phyloP scores from a whole-genome alignment of 2,888 invertebrate species.

The Diaperis boleti region DNA sequence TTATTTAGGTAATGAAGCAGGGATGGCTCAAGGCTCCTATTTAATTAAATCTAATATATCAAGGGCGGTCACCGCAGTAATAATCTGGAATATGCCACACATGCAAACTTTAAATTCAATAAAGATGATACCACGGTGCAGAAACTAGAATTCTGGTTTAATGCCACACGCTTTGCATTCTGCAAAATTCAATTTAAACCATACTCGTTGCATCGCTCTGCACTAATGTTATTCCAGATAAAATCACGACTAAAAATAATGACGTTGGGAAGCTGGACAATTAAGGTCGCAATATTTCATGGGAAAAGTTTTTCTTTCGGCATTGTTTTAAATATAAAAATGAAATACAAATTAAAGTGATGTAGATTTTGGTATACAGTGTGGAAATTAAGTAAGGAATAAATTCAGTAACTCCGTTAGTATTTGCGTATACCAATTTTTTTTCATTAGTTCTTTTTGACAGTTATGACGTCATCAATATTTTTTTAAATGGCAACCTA shows the following conservation, averaged over 20 bases:
- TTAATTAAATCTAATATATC: conserved; percentile 3
- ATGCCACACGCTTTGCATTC: conserved; percentile 25
- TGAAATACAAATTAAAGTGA: too few species aligned
- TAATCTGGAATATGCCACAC: conserved; percentile 10
- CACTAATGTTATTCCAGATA: conserved; percentile 10
- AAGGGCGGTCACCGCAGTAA: background rate
- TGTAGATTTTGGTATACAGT: too few species aligned
- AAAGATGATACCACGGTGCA: conserved; percentile 24
- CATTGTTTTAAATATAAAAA: too few species aligned
- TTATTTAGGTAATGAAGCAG: too few species aligned
- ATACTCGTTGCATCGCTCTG: conserved; percentile 13
- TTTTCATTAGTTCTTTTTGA: too few species aligned
- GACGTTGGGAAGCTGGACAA: conserved; percentile 1
- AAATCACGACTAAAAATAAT: conserved; percentile 13
- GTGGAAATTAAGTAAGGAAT: too few species aligned
- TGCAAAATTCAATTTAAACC: conserved; percentile 18
- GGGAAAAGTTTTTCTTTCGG: background rate
- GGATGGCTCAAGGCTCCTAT: background rate
- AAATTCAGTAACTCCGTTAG: too few species aligned
- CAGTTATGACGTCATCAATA: too few species aligned
- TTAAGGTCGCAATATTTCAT: conserved; percentile 12
- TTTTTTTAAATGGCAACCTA: too few species aligned
- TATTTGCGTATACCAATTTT: too few species aligned
- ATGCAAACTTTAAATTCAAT: conserved; percentile 27
- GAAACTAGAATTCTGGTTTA: conserved; percentile 15